Percentiles rank a stretch among this genome's conserved stretches.
Evolutionary conservation across 1,140 invertebrate species (phyloP).

Genomic region (Melitaea cinxia): DNA sequence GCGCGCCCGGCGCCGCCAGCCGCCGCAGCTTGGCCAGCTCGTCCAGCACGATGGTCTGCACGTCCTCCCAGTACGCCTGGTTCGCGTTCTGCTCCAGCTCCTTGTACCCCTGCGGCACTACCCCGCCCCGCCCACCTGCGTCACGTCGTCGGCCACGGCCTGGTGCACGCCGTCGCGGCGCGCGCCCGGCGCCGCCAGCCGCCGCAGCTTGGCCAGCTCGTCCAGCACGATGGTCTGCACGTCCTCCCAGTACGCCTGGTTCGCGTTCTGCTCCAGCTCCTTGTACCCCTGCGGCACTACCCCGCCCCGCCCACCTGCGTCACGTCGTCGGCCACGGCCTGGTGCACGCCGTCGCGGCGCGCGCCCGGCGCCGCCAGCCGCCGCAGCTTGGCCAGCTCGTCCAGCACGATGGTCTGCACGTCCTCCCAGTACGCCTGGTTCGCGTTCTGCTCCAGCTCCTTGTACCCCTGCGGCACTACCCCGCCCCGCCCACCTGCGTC

Average conservation of each 20-base stretch:
- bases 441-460: conserved; percentile 91
- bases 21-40: conserved; percentile 95
- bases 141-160: conserved; percentile 95
- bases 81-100: conserved; percentile 93
- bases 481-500: conserved; percentile 74
- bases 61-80: conserved; percentile 98
- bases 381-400: conserved; percentile 94
- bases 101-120: too few species aligned
- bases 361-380: conserved; percentile 86
- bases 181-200: conserved; percentile 85
- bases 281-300: too few species aligned
- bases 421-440: conserved; percentile 98
- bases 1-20: conserved; percentile 84
- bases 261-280: conserved; percentile 81
- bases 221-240: conserved; percentile 8
- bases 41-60: conserved; percentile 97
- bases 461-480: conserved; percentile 84
- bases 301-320: conserved; percentile 75
- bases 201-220: conserved; percentile 91
- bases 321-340: conserved; percentile 95
- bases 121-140: too few species aligned
- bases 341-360: conserved; percentile 95
- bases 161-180: conserved; percentile 96
- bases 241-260: not conserved
- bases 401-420: conserved; percentile 97